Evolutionary conservation across 1,140 invertebrate species (phyloP).

Genomic region (Helicoverpa armigera): DNA sequence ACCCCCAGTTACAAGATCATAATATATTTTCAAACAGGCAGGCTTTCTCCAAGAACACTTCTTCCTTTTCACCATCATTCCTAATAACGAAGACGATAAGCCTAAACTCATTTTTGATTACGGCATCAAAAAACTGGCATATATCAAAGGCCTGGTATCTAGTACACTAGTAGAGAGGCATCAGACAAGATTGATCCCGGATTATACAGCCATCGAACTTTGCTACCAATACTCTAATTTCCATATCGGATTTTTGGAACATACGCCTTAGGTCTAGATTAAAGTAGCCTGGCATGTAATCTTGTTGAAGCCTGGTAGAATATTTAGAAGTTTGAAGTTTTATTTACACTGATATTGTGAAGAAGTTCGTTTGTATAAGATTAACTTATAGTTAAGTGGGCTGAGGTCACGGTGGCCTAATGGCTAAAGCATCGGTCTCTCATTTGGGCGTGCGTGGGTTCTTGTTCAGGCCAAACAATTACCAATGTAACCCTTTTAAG

Average conservation of each 20-base stretch:
- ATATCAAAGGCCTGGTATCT: not conserved
- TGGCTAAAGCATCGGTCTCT: too few species aligned
- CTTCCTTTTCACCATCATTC: conserved; percentile 2
- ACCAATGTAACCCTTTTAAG: too few species aligned
- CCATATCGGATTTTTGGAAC: conserved; percentile 15
- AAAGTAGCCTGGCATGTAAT: not conserved
- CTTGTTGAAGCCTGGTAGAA: not conserved
- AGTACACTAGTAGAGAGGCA: not conserved
- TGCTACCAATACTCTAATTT: conserved; percentile 6
- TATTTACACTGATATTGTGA: too few species aligned
- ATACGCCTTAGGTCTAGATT: not conserved
- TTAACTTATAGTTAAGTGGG: too few species aligned
- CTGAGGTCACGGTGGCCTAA: too few species aligned
- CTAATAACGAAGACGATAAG: not conserved
- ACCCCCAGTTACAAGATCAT: too few species aligned
- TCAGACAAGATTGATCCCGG: conserved; percentile 12
- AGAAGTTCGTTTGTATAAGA: too few species aligned
- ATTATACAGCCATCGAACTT: not conserved
- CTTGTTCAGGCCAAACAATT: too few species aligned
- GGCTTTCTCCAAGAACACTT: not conserved
- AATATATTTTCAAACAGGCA: not conserved
- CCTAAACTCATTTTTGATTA: conserved; percentile 12
- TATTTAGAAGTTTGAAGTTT: too few species aligned
- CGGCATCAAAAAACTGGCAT: not conserved
- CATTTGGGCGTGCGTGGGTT: too few species aligned